These are phyloP conservation scores for Heliconius cydno DNA, from an alignment of 2,888 invertebrate species.

Conservation along the genomic window DNA sequence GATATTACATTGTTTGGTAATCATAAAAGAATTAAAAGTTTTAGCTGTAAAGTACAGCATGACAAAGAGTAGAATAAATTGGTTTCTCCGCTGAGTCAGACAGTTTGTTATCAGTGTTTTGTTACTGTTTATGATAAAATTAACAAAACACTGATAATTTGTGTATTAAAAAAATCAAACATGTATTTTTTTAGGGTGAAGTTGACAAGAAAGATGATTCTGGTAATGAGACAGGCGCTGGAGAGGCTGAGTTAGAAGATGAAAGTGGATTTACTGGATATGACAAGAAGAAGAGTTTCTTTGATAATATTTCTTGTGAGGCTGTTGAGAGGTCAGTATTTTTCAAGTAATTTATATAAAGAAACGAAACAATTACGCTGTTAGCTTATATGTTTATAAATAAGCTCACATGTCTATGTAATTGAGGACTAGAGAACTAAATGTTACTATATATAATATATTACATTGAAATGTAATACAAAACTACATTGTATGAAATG, in stretches of 20 bases:
- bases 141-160: too few species aligned
- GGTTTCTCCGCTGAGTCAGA: too few species aligned
- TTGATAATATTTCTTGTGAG: slow-evolving; percentile 99
- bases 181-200: slow-evolving; percentile 75
- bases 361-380: too few species aligned
- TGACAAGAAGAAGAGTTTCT: slow-evolving; percentile 98
- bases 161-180: not conserved
- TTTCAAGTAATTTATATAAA: not conserved
- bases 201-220: slow-evolving; percentile 94
- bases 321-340: slow-evolving; percentile 91
- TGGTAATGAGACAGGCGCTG: slow-evolving; percentile 94
- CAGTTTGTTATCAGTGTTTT: too few species aligned
- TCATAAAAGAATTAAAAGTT: too few species aligned
- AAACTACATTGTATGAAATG: not conserved
- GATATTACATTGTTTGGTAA: too few species aligned
- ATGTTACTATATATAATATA: not conserved
- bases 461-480: not conserved
- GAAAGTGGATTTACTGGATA: slow-evolving; percentile 88
- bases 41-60: too few species aligned
- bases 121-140: too few species aligned
- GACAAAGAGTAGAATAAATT: too few species aligned
- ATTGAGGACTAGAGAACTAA: not conserved
- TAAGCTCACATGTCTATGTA: too few species aligned
- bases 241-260: slow-evolving; percentile 91
- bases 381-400: too few species aligned